Evolutionary conservation across 2,113 vertebrate species (phyloP).

Genomic region (Ascaphus truei): DNA sequence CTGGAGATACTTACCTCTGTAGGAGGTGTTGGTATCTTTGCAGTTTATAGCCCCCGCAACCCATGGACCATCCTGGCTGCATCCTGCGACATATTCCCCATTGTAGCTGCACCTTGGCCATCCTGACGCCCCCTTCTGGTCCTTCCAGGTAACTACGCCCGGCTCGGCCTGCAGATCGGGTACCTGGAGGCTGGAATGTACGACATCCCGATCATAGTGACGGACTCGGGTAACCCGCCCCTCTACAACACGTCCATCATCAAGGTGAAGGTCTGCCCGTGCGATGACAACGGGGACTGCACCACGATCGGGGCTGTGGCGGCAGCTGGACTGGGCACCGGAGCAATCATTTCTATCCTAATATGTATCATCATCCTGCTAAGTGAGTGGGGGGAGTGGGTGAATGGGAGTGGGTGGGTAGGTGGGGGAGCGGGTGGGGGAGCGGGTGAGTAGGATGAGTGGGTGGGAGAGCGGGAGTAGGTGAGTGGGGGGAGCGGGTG

Average conservation of each 20-base stretch:
- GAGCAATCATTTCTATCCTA: conserved; percentile 90
- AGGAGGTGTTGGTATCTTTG: no score
- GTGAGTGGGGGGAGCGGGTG: no score
- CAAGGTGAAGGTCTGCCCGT: conserved; percentile 94
- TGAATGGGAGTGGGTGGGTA: no score
- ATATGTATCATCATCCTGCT: conserved; percentile 90
- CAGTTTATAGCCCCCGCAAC: no score
- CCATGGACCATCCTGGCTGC: no score
- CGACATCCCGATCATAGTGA: conserved; percentile 84
- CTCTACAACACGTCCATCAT: conserved; percentile 86
- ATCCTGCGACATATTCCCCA: no score
- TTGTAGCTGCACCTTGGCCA: background rate
- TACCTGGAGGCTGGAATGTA: conserved; percentile 90
- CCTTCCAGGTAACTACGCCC: conserved; percentile 78
- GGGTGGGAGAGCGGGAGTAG: no score
- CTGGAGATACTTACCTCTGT: no score
- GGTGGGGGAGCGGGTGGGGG: no score
- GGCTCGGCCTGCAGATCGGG: conserved; percentile 80
- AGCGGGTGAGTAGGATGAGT: no score
- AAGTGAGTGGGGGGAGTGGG: conserved; percentile 57
- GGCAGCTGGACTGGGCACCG: conserved; percentile 83
- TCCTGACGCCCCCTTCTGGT: background rate
- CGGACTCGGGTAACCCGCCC: conserved; percentile 91
- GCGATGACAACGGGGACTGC: conserved; percentile 90
- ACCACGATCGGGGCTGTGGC: conserved; percentile 83